Conservation (phyloP, 2,888 invertebrate genomes). For the Diaphora mendica region DNA sequence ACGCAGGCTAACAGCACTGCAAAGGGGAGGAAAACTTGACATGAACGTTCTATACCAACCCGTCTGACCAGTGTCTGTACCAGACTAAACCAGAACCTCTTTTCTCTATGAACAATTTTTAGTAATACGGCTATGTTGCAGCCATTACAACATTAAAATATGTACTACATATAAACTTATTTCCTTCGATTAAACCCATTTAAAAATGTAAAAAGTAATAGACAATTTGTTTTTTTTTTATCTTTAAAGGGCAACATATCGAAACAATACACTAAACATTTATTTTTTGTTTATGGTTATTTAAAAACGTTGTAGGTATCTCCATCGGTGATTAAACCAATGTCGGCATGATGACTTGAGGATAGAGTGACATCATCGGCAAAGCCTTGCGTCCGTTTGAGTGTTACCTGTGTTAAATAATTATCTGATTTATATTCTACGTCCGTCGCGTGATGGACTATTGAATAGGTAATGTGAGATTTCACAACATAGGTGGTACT, state of each 20-base stretch:
- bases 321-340: conserved; percentile 26
- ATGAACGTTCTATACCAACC: too few species aligned
- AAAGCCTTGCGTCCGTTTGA: conserved; percentile 54
- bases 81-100: too few species aligned
- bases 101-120: too few species aligned
- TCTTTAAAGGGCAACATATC: conserved; percentile 18
- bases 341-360: conserved; percentile 29
- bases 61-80: too few species aligned
- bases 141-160: too few species aligned
- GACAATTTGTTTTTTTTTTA: not conserved
- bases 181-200: too few species aligned
- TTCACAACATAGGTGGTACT: conserved; percentile 6
- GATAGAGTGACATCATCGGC: conserved; percentile 48
- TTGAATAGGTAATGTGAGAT: conserved; percentile 7
- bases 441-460: not conserved
- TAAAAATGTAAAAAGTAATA: too few species aligned
- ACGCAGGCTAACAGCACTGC: too few species aligned
- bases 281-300: not conserved
- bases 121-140: too few species aligned
- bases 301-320: conserved; percentile 17
- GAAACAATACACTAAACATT: conserved; percentile 1
- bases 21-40: too few species aligned
- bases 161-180: too few species aligned
- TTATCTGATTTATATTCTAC: conserved; percentile 21
- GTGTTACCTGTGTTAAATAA: conserved; percentile 37